These are phyloP conservation scores for Creontiades dilutus DNA, from an alignment of 2,888 invertebrate species.

Conservation along the genomic window DNA sequence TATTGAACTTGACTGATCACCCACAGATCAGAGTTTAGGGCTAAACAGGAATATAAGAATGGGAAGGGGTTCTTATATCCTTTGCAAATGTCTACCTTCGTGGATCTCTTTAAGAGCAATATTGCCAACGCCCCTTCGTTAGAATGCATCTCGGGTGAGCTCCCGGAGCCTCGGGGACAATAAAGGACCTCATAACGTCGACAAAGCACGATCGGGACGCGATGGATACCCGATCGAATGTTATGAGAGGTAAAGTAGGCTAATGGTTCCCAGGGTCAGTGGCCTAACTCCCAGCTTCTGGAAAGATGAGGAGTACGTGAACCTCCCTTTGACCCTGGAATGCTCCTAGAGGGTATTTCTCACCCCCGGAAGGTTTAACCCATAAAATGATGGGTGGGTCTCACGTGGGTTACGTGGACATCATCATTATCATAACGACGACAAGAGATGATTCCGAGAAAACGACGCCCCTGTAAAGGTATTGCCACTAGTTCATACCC, in stretches of 20 bases:
- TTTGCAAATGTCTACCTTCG: slow-evolving; percentile 1
- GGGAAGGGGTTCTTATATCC: neutral
- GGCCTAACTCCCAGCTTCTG: neutral
- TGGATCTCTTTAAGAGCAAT: neutral
- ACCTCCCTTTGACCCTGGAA: too few species aligned
- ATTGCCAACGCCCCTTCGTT: slow-evolving; percentile 13
- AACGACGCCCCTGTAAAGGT: too few species aligned
- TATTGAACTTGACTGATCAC: neutral
- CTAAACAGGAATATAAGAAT: neutral
- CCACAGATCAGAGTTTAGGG: neutral
- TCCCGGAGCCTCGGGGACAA: neutral
- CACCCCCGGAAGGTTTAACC: too few species aligned
- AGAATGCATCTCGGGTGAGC: slow-evolving; percentile 8
- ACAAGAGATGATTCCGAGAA: too few species aligned
- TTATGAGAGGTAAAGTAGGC: slow-evolving; percentile 31
- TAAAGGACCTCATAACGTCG: slow-evolving; percentile 35
- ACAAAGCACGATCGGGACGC: slow-evolving; percentile 1
- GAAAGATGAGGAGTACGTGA: neutral
- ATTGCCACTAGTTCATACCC: too few species aligned
- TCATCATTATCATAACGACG: too few species aligned
- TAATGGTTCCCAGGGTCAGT: slow-evolving; percentile 18
- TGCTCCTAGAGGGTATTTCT: too few species aligned
- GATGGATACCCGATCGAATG: slow-evolving; percentile 17
- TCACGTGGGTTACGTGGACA: too few species aligned
- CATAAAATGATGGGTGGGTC: too few species aligned